Base-by-base conservation (phyloP, 1,140 invertebrate species). In the Aethina tumida region DNA sequence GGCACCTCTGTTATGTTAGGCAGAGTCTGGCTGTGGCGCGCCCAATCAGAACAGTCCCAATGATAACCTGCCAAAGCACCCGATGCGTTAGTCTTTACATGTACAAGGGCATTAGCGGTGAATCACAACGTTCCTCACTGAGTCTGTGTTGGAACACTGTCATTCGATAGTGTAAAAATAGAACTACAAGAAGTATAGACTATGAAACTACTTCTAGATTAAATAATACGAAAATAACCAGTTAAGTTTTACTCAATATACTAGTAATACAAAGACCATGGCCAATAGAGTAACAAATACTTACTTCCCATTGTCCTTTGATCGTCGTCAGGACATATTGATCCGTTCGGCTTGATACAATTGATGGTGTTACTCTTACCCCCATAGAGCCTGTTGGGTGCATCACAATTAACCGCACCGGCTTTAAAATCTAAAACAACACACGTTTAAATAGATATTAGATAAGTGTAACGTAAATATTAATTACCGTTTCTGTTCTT, bases 1-100 rank as follows among this genome's bases (percentile, higher is more conserved):
- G 88, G 85, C 47, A 93, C 84, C 67, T 90, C 86, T 37, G 88
- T 88, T 61, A 93, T 93, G 63, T 92, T 90, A 32, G 88, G 85
- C 50, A 92, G 67, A 41, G 85, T 82, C 65, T 86, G 81, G 61
- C 76, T 80, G 51, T 75, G 76, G 38, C 82, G 74, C 45, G 86
- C 82, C 89, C 89, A 94, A 70, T 95, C 91, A 47, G 88, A 93
- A 61, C 87, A 92, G 68, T 95, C 91, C 91, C 90, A 95, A 69
- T 93, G 88, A 68, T 95, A 95, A 60, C 82, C 84, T 77, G 62
- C 19, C 28, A 42, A 29, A 18, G n/a, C n/a, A n/a, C n/a, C n/a
- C n/a, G n/a, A n/a, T n/a, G n/a, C n/a, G n/a, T n/a, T n/a, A n/a
- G n/a, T n/a, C n/a, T n/a, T n/a, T n/a, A n/a, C n/a, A n/a, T n/a